Base-by-base conservation (phyloP, 1,140 invertebrate genomes). In the Bombyx mandarina region DNA sequence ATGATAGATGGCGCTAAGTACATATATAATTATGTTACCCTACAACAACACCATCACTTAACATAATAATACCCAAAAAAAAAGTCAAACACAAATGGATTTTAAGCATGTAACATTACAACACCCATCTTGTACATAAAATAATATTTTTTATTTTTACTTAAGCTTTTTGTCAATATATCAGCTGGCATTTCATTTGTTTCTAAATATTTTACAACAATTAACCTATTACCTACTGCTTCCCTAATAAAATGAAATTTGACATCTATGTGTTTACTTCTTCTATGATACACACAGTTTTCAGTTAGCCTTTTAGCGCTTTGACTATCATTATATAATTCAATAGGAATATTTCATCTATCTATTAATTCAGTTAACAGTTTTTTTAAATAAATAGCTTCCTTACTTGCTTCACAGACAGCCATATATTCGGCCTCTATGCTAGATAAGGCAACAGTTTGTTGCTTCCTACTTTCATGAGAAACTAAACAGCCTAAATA, bases 391-490 rank as follows among this genome's bases (percentile, higher is more conserved):
- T 44, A 57, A 57, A 57, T 57, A 3, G 56, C 56, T 49, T 57
- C 48, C 51, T 57, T 57, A 22, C 56, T 44, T 10, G 45, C 45
- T 56, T 53, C 52, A n/a, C 47, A 52, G 22, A 57, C 8, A 57
- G 42, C 49, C 44, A 52, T 53, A 43, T 53, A 53, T 53, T 53
- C 52, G 1, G 52, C 52, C 10, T 53, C 52, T 1, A n/a, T 43
- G 6, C 52, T 53, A 9, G 26, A 53, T 12, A 53, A 53, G 42
- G 52, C 52, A 7, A 53, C 52, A 6, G 52, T 53, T n/a, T 43
- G 26, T 43, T 58, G 48, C 56, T 62, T 50, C 42, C 55, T 54
- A 55, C 54, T 51, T 60, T 62, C 60, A 58, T 56, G 46, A 60
- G 59, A 65, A 12, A 57, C 44, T 46, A 61, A 6, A 57, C 56